These are phyloP conservation scores for Antennarius maculatus DNA, from an alignment of 2,797 vertebrate species.

Conservation along the genomic window DNA sequence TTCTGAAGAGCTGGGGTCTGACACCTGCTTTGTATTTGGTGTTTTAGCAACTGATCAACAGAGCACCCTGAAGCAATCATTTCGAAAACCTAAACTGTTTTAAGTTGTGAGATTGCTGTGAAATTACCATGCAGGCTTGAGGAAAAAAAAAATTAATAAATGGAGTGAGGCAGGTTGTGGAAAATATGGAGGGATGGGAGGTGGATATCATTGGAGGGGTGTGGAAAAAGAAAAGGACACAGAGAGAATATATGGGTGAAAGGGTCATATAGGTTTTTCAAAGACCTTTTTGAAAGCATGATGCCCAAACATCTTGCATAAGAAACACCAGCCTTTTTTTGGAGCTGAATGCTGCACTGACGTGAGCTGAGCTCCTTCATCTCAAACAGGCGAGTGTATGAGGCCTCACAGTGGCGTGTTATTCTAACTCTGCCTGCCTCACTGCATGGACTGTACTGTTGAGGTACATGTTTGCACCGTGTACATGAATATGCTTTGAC, in stretches of 20 bases:
- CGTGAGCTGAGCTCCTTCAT: constrained; percentile 40
- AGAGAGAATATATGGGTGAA: constrained; percentile 48
- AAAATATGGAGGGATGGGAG: constrained; percentile 8
- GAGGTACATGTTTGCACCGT: constrained; percentile 33
- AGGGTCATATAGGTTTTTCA: constrained; percentile 64
- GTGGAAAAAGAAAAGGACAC: background rate
- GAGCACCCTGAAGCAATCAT: constrained; percentile 23
- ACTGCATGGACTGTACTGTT: constrained; percentile 55
- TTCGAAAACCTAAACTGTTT: constrained; percentile 47
- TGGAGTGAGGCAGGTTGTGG: constrained; percentile 10
- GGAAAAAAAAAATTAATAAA: constrained; percentile 1
- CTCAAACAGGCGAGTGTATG: constrained; percentile 41
- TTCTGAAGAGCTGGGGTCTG: too few relatives aligned
- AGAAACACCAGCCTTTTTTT: constrained; percentile 58
- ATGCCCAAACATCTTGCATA: constrained; percentile 57
- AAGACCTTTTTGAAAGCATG: constrained; percentile 65
- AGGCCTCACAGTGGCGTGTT: constrained; percentile 62
- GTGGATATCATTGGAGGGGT: constrained; percentile 3
- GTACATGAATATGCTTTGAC: constrained; percentile 54
- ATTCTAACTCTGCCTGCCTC: constrained; percentile 66
- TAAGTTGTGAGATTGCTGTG: constrained; percentile 33
- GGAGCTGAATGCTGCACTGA: constrained; percentile 22
- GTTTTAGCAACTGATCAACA: background rate
- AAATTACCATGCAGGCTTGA: constrained; percentile 31
- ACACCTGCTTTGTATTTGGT: too few relatives aligned